A percentile compares a stretch with the other conserved stretches of the same genome.
phyloP scores from a whole-genome alignment of 2,888 invertebrate species.

The Hanleya hanleyi region DNA sequence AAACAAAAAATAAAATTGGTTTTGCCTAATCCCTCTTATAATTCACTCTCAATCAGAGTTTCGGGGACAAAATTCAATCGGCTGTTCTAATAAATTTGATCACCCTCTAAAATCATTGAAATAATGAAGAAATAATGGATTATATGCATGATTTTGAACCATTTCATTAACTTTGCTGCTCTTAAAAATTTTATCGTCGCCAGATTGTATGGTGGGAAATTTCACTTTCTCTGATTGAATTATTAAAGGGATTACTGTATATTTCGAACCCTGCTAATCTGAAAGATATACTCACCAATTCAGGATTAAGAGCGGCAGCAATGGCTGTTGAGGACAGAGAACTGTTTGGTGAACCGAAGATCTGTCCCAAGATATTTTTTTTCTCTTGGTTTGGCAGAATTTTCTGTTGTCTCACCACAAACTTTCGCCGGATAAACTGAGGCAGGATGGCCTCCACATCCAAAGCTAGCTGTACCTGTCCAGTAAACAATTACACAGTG shows the following conservation, averaged over 20 bases:
- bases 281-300: conserved; percentile 58
- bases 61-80: no score
- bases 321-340: conserved; percentile 56
- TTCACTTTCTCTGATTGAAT: no score
- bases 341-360: conserved; percentile 42
- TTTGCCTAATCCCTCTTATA: no score
- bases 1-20: no score
- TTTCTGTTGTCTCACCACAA: conserved; percentile 59
- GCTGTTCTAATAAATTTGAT: no score
- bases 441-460: conserved; percentile 74
- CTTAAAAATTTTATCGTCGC: neutral
- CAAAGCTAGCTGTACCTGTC: conserved; percentile 74
- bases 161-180: no score
- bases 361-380: conserved; percentile 39
- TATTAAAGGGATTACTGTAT: no score
- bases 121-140: no score
- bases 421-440: conserved; percentile 67
- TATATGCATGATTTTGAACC: no score
- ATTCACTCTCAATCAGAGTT: neutral
- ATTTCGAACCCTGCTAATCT: neutral
- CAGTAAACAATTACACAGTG: no score
- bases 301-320: conserved; percentile 65
- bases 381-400: conserved; percentile 66
- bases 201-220: no score
- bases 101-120: no score